Conservation (phyloP, 2,113 vertebrate species). For the Tympanuchus pallidicinctus region DNA sequence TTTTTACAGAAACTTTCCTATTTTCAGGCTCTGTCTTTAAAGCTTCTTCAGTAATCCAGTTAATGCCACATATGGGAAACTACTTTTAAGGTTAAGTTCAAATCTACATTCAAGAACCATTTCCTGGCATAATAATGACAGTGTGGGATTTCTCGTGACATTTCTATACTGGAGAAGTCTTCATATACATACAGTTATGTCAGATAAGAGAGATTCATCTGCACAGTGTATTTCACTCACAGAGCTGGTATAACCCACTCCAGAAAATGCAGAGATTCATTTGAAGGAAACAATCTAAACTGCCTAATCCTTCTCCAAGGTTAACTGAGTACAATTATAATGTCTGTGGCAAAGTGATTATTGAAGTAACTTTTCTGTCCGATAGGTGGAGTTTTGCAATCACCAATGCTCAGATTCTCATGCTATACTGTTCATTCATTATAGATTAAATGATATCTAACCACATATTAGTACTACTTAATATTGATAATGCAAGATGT, state of each 20-base stretch:
- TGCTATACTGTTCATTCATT: background rate
- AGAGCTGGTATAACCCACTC: background rate
- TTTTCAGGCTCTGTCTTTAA: conserved; percentile 32
- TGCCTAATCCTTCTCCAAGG: background rate
- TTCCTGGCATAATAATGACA: conserved; percentile 16
- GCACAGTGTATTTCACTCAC: background rate
- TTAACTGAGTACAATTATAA: background rate
- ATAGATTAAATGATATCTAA: background rate
- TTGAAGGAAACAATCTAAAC: background rate
- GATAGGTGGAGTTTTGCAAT: conserved; percentile 59
- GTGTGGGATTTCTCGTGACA: conserved; percentile 14
- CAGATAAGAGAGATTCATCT: background rate
- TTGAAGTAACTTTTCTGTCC: conserved; percentile 39
- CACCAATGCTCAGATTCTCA: background rate
- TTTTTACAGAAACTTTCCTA: background rate
- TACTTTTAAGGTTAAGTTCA: conserved; percentile 5
- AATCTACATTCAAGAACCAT: background rate
- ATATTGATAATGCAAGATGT: background rate
- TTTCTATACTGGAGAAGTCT: background rate
- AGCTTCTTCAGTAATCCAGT: background rate
- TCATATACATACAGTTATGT: background rate
- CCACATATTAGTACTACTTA: background rate
- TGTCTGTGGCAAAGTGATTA: fast-evolving
- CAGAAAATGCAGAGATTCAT: background rate
- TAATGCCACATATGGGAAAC: background rate